Percentiles rank a stretch among this genome's conserved stretches.
Conservation (phyloP, 2,888 invertebrate species). For the Muscina levida region DNA sequence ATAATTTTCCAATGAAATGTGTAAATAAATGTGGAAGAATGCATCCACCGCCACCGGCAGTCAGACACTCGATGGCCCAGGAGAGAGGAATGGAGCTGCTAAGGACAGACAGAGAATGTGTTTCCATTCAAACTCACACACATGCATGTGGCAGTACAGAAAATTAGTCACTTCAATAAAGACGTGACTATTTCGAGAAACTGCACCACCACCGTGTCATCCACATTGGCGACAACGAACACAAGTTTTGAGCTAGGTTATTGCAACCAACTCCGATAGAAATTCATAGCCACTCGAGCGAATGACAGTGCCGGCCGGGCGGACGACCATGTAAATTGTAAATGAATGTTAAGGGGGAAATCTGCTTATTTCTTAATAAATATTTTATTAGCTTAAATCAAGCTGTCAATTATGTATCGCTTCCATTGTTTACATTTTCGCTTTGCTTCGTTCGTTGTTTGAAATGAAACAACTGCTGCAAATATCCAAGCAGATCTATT, state of each 20-base stretch:
- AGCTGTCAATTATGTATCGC: constrained; percentile 47
- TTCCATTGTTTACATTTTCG: neutral
- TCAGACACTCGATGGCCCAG: neutral
- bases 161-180: constrained; percentile 31
- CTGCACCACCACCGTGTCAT: no score
- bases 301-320: no score
- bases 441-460: neutral
- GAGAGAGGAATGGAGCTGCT: neutral
- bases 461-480: constrained; percentile 13
- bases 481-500: constrained; percentile 14
- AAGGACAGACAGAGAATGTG: neutral
- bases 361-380: constrained; percentile 12
- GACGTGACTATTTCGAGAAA: constrained; percentile 28
- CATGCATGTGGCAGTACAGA: constrained; percentile 9
- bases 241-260: constrained; percentile 38
- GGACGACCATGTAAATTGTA: neutral
- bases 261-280: constrained; percentile 36
- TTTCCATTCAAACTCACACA: neutral
- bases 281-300: neutral
- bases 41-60: constrained; percentile 38
- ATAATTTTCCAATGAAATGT: constrained; percentile 59
- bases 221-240: neutral
- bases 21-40: constrained; percentile 60
- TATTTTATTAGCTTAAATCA: constrained; percentile 47
- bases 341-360: constrained; percentile 14